A percentile compares a stretch with the other conserved stretches of the same genome.
These are phyloP conservation scores for Euspilapteryx auroguttella DNA, from an alignment of 2,888 invertebrate genomes.

Conservation along the genomic window DNA sequence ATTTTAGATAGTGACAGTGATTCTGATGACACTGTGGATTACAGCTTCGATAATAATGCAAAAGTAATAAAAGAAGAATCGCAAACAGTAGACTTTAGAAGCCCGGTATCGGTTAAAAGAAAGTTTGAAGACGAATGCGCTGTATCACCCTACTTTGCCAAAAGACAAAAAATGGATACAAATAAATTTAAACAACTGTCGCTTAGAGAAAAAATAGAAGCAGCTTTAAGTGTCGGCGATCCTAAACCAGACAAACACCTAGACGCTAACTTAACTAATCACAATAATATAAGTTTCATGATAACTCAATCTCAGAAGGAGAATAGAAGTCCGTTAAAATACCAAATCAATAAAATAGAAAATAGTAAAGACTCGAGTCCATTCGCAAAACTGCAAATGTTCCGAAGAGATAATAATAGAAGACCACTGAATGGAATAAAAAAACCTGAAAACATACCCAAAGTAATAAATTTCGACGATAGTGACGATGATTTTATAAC, in stretches of 20 bases:
- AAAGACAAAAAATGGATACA: constrained; percentile 25
- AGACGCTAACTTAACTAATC: too few relatives aligned
- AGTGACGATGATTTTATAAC: constrained; percentile 45
- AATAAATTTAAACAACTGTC: constrained; percentile 15
- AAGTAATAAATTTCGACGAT: constrained; percentile 23
- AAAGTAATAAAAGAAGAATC: constrained; percentile 6
- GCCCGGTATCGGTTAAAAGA: constrained; percentile 18
- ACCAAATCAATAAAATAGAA: neutral
- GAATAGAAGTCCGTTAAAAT: constrained; percentile 17
- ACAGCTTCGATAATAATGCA: constrained; percentile 13
- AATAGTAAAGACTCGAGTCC: constrained; percentile 2
- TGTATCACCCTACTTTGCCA: constrained; percentile 39
- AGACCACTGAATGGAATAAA: too few relatives aligned
- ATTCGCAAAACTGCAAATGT: too few relatives aligned
- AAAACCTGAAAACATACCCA: too few relatives aligned
- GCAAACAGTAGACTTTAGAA: constrained; percentile 8
- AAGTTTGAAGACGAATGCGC: constrained; percentile 21
- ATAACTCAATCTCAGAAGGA: constrained; percentile 24
- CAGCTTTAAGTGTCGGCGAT: too few relatives aligned
- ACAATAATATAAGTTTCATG: constrained; percentile 16
- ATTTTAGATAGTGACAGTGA: constrained; percentile 42
- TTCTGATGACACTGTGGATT: constrained; percentile 20
- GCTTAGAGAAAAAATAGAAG: constrained; percentile 31
- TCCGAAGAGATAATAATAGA: too few relatives aligned
- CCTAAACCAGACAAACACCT: too few relatives aligned